A percentile compares a stretch with the other conserved stretches of the same genome.
Evolutionary conservation across 2,888 invertebrate species (phyloP).

Genomic region (Salticus scenicus): DNA sequence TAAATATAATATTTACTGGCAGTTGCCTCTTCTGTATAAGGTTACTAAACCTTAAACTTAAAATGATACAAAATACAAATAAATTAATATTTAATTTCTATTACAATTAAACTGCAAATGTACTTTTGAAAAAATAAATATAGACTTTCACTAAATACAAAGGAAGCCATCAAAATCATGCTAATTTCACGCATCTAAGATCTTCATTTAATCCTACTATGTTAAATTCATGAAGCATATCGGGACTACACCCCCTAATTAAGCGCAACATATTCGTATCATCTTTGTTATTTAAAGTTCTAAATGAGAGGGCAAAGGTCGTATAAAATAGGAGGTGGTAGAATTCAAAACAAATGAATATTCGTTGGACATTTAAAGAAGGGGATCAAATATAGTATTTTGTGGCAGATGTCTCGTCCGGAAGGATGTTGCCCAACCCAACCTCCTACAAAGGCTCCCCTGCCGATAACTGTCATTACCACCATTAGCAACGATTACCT

Average conservation of each 20-base stretch:
- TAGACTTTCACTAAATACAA: too few species aligned
- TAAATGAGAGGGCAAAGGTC: neutral
- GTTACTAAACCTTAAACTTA: too few species aligned
- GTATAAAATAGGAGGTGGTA: neutral
- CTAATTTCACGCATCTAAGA: too few species aligned
- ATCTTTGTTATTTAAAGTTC: neutral
- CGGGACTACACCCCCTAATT: neutral
- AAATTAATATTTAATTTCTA: too few species aligned
- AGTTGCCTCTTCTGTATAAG: too few species aligned
- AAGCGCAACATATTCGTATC: neutral
- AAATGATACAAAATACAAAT: too few species aligned
- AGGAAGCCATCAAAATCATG: too few species aligned
- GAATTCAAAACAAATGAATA: constrained; percentile 29
- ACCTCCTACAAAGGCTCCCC: constrained; percentile 51
- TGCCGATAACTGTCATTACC: constrained; percentile 54
- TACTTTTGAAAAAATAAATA: too few species aligned
- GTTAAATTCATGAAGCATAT: too few species aligned
- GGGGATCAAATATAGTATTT: constrained; percentile 29
- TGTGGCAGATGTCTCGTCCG: constrained; percentile 36
- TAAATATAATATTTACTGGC: too few species aligned
- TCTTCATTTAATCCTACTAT: too few species aligned
- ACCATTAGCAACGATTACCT: constrained; percentile 30
- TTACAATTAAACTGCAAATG: too few species aligned
- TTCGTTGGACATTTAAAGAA: constrained; percentile 11
- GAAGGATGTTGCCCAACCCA: constrained; percentile 57